Conservation (phyloP, 2,113 vertebrate species). For the Syrrhaptes paradoxus region DNA sequence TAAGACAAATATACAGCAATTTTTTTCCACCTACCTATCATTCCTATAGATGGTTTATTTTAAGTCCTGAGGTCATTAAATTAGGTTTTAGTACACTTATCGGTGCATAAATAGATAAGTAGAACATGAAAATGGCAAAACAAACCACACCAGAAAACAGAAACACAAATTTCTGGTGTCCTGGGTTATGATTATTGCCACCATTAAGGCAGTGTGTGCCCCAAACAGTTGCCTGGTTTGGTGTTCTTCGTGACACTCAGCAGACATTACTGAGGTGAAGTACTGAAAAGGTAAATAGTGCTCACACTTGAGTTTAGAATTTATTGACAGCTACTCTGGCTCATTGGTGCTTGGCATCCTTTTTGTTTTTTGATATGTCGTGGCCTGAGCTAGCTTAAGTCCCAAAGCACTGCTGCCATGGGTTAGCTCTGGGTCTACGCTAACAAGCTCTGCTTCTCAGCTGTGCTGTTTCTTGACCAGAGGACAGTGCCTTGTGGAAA, state of each 20-base stretch:
- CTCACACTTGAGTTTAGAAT: neutral
- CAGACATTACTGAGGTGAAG: neutral
- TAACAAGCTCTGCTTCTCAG: neutral
- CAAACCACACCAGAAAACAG: neutral
- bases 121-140: neutral
- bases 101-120: neutral
- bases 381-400: neutral
- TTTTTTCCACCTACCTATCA: neutral
- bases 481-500: neutral
- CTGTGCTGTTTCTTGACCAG: neutral
- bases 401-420: neutral
- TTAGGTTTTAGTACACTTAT: neutral
- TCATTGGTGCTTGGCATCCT: neutral
- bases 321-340: neutral
- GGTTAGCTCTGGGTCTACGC: neutral
- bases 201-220: neutral
- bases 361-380: neutral
- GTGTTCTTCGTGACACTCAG: neutral
- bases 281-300: neutral
- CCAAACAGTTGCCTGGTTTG: neutral
- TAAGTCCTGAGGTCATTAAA: neutral
- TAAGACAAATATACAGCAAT: neutral
- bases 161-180: neutral
- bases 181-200: neutral
- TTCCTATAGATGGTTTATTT: neutral